phyloP scores from a whole-genome alignment of 2,797 vertebrate genomes.

The Macropus fuliginosus region DNA sequence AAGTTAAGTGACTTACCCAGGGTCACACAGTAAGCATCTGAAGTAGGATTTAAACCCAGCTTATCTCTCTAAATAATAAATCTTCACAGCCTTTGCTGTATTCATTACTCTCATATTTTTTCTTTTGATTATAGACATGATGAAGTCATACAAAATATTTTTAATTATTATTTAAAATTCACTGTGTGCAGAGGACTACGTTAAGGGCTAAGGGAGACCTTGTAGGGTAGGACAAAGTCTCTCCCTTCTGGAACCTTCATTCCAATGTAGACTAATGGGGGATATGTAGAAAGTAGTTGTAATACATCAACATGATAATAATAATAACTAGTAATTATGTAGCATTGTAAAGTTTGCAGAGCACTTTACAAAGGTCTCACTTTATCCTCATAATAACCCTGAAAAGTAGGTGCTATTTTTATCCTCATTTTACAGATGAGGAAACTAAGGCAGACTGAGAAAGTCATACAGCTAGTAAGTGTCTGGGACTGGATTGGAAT shows the following conservation, averaged over 20 bases:
- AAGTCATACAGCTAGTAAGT: not conserved
- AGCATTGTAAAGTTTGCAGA: not conserved
- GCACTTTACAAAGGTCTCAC: not conserved
- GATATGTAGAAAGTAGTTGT: not conserved
- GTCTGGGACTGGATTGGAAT: not conserved
- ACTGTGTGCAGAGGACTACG: not conserved
- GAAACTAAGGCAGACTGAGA: not conserved
- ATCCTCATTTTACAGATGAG: not conserved
- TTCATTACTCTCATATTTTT: not conserved
- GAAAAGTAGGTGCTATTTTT: not conserved
- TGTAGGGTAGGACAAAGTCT: not conserved
- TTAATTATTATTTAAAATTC: not conserved
- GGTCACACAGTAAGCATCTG: not conserved
- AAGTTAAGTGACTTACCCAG: not conserved
- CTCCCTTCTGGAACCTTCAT: not conserved
- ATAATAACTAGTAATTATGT: not conserved
- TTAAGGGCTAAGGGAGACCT: not conserved
- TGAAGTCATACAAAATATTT: not conserved
- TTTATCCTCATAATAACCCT: not conserved
- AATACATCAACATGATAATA: not conserved
- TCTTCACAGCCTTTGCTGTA: not conserved
- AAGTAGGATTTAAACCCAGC: not conserved
- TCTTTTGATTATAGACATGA: not conserved
- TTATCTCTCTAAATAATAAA: not conserved
- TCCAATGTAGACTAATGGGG: not conserved